phyloP scores from a whole-genome alignment of 2,797 vertebrate genomes.

The Miichthys miiuy region DNA sequence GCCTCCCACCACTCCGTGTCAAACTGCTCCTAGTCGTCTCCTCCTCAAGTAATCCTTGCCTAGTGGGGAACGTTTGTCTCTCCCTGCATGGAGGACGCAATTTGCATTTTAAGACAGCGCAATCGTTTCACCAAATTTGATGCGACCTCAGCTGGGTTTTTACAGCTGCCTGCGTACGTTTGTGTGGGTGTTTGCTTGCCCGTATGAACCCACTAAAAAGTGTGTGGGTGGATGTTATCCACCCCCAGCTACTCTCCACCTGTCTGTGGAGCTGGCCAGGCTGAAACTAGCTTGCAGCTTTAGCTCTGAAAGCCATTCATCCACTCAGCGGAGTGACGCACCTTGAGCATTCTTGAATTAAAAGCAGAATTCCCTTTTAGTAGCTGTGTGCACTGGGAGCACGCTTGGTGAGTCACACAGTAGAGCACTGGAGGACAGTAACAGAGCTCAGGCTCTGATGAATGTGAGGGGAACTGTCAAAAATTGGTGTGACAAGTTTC shows the following conservation, averaged over 20 bases:
- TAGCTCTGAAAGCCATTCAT: conserved; percentile 52
- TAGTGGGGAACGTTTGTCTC: conserved; percentile 4
- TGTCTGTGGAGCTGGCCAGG: conserved; percentile 31
- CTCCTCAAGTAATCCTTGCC: conserved; percentile 5
- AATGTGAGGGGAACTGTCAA: conserved; percentile 63
- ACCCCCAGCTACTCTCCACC: conserved; percentile 42
- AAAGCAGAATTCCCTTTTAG: conserved; percentile 32
- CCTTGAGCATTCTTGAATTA: conserved; percentile 9
- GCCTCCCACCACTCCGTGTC: conserved; percentile 5
- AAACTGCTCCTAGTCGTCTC: conserved; percentile 9
- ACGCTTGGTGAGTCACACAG: conserved; percentile 73
- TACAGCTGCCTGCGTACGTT: conserved; percentile 26
- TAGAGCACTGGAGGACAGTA: conserved; percentile 61
- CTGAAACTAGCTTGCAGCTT: conserved; percentile 24
- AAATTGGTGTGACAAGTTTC: conserved; percentile 61
- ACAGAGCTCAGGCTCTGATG: conserved; percentile 66
- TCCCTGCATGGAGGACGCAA: conserved; percentile 10
- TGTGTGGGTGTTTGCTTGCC: conserved; percentile 20
- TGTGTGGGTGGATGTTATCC: conserved; percentile 40
- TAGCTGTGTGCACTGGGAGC: not conserved
- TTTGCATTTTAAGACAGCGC: conserved; percentile 37
- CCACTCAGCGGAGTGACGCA: conserved; percentile 37
- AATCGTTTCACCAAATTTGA: conserved; percentile 32
- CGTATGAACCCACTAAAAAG: conserved; percentile 16
- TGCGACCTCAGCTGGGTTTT: conserved; percentile 29